phyloP scores from a whole-genome alignment of 2,113 vertebrate genomes.

The Acrocephalus arundinaceus region DNA sequence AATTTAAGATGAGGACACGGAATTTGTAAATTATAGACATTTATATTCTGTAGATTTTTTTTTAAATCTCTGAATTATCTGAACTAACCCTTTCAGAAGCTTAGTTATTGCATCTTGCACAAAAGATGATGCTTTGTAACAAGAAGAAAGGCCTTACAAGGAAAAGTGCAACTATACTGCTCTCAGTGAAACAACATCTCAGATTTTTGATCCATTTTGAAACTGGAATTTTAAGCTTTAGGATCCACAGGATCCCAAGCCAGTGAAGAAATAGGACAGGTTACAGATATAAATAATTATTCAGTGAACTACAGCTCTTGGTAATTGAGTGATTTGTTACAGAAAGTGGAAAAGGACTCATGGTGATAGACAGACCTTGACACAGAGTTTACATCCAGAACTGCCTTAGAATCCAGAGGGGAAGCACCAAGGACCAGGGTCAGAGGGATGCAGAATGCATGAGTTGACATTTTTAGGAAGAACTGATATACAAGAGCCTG shows the following conservation, averaged over 20 bases:
- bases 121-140: background rate
- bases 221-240: background rate
- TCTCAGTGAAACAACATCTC: background rate
- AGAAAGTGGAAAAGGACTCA: background rate
- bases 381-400: background rate
- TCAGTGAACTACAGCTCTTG: background rate
- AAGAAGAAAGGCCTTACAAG: background rate
- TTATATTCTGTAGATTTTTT: background rate
- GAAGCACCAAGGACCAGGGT: fast-evolving
- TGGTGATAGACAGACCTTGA: background rate
- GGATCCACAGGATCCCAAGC: background rate
- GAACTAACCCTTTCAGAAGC: background rate
- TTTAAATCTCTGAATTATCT: background rate
- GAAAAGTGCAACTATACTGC: background rate
- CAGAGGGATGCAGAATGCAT: background rate
- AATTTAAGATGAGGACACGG: background rate
- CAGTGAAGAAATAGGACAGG: background rate
- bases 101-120: background rate
- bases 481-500: background rate
- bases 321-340: background rate
- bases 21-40: background rate
- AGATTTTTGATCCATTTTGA: background rate
- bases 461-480: background rate
- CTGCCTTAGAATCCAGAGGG: background rate
- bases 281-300: background rate